Conservation (phyloP, 2,797 vertebrate species). For the Poeciliopsis turneri region DNA sequence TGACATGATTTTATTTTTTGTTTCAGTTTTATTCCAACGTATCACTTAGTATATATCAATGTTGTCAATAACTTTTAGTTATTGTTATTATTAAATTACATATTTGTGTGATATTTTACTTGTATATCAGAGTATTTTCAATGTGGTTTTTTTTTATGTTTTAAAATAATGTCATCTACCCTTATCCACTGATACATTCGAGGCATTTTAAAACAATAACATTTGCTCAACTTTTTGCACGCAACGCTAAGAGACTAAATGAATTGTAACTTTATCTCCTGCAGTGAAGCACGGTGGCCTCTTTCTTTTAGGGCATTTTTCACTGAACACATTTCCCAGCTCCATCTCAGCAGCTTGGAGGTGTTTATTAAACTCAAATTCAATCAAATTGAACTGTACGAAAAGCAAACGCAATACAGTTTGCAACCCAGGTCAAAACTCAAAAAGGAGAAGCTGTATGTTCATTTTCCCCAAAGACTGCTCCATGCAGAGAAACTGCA, state of each 20-base stretch:
- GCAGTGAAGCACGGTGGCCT: constrained; percentile 10
- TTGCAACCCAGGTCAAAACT: not conserved
- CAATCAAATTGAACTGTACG: not conserved
- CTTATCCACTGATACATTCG: not conserved
- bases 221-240: not conserved
- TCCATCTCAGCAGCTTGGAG: constrained; percentile 39
- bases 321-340: constrained; percentile 23
- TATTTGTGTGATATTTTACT: not conserved
- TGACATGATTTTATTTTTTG: not conserved
- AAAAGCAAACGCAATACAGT: not conserved
- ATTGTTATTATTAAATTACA: not conserved
- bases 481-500: constrained; percentile 11
- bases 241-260: not conserved
- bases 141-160: not conserved
- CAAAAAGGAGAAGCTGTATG: not conserved
- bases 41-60: not conserved
- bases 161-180: not conserved
- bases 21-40: not conserved
- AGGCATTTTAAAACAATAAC: not conserved
- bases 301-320: constrained; percentile 25
- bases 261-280: constrained; percentile 19
- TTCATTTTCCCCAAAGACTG: not conserved
- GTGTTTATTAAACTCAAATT: constrained; percentile 33
- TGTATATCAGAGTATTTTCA: not conserved
- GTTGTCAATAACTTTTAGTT: not conserved